These are phyloP conservation scores for Rhizomys pruinosus DNA, from an alignment of 2,113 vertebrate species.

Conservation along the genomic window DNA sequence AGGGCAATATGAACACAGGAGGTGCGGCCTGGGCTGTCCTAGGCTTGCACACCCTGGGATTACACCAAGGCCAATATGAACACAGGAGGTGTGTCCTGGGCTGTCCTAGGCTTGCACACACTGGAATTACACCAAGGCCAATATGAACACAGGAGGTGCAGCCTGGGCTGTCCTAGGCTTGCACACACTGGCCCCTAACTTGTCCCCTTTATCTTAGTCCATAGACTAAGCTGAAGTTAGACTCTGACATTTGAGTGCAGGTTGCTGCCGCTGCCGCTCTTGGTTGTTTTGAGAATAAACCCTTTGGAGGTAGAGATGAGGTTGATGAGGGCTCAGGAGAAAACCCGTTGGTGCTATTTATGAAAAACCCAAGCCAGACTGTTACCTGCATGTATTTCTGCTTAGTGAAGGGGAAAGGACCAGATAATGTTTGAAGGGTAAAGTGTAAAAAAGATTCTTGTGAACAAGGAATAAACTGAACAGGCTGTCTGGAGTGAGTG, in stretches of 20 bases:
- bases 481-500: neutral
- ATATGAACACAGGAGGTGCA: neutral
- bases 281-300: neutral
- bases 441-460: conserved; percentile 44
- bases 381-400: neutral
- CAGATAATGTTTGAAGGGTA: neutral
- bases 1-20: too few species aligned
- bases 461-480: neutral
- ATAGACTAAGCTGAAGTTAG: neutral
- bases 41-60: too few species aligned
- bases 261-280: neutral
- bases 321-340: neutral
- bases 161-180: neutral
- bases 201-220: conserved; percentile 4
- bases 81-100: too few species aligned
- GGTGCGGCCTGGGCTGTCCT: too few species aligned
- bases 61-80: too few species aligned
- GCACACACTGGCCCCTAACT: neutral
- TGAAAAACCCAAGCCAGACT: neutral
- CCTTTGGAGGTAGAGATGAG: neutral
- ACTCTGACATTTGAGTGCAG: conserved; percentile 17
- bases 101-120: too few species aligned
- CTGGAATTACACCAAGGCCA: neutral
- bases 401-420: conserved; percentile 32
- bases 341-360: neutral